phyloP scores from a whole-genome alignment of 2,113 vertebrate genomes.

The Corvus hawaiiensis region DNA sequence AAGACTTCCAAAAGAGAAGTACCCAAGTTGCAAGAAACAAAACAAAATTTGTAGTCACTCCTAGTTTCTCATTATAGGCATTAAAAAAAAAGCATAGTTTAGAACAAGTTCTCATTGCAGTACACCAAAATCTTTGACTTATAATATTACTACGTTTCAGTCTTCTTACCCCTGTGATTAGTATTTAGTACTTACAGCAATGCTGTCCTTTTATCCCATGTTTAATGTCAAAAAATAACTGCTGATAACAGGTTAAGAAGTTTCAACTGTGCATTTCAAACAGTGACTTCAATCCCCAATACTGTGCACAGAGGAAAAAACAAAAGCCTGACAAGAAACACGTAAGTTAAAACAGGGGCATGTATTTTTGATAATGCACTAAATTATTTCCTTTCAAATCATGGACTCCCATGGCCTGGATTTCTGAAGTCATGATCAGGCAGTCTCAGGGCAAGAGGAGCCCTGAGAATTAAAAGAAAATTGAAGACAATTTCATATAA shows the following conservation, averaged over 20 bases:
- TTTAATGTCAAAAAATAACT: not conserved
- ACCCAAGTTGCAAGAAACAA: not conserved
- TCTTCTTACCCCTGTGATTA: not conserved
- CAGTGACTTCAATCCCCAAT: not conserved
- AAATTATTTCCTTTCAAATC: not conserved
- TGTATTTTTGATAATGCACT: not conserved
- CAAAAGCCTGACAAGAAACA: not conserved
- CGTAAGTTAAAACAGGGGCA: not conserved
- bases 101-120: not conserved
- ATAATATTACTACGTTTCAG: not conserved
- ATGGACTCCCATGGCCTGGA: not conserved
- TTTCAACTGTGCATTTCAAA: not conserved
- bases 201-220: not conserved
- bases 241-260: not conserved
- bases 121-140: not conserved
- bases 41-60: not conserved
- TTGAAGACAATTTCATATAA: not conserved
- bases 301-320: not conserved
- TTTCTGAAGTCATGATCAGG: not conserved
- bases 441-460: not conserved
- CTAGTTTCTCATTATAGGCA: not conserved
- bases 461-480: not conserved
- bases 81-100: not conserved
- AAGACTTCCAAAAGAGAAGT: not conserved
- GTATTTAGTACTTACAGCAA: not conserved